Percentiles rank a stretch among this genome's conserved stretches.
phyloP scores from a whole-genome alignment of 2,888 invertebrate genomes.

The Nemapogon koenigi region DNA sequence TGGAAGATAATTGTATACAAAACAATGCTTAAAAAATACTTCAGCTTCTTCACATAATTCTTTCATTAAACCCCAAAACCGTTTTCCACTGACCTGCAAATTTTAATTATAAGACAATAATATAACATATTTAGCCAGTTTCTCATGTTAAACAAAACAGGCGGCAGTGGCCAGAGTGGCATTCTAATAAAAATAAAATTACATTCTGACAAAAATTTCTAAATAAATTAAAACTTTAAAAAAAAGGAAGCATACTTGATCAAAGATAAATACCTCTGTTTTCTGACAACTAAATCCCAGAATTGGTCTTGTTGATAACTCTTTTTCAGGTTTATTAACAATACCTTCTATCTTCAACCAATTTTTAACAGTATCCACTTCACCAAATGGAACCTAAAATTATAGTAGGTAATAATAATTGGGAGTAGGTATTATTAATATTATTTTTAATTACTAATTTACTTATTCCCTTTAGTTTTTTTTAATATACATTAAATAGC shows the following conservation, averaged over 20 bases:
- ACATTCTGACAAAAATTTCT: no score
- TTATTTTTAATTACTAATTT: background rate
- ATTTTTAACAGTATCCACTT: slow-evolving; percentile 69
- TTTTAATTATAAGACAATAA: background rate
- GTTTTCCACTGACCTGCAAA: slow-evolving; percentile 26
- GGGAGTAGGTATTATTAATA: background rate
- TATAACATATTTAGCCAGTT: background rate
- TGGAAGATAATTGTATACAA: slow-evolving; percentile 85
- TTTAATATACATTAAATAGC: no score
- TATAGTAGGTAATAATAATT: background rate
- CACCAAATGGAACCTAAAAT: slow-evolving; percentile 78
- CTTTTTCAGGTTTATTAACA: slow-evolving; percentile 64
- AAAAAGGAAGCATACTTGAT: background rate
- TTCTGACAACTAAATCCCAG: slow-evolving; percentile 66
- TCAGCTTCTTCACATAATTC: slow-evolving; percentile 68
- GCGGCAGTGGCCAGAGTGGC: background rate
- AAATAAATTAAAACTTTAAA: background rate
- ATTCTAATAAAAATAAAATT: background rate
- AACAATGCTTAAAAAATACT: slow-evolving; percentile 71
- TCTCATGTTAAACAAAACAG: background rate
- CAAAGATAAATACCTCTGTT: slow-evolving; percentile 68
- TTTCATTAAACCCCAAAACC: slow-evolving; percentile 76
- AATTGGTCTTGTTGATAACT: slow-evolving; percentile 71
- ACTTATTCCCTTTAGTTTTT: slow-evolving; percentile 79
- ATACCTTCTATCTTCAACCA: slow-evolving; percentile 71